Percentiles rank a stretch among this genome's conserved stretches.
These are phyloP conservation scores for Tribolium madens DNA, from an alignment of 1,140 invertebrate genomes.

Conservation along the genomic window DNA sequence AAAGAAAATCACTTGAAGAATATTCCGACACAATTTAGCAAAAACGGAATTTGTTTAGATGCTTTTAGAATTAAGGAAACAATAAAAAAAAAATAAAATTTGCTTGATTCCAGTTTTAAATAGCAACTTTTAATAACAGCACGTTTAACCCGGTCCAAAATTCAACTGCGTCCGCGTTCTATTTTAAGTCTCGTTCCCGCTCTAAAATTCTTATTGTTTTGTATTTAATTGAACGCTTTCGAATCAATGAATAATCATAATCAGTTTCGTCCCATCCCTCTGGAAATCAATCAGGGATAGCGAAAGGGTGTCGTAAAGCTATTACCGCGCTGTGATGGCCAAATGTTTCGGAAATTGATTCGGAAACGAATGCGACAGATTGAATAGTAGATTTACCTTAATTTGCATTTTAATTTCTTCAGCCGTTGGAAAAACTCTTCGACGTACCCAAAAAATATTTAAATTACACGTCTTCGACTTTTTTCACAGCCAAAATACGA, in stretches of 20 bases:
- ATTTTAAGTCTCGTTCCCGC: background rate
- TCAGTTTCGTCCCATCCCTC: conserved; percentile 15
- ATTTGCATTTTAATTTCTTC: conserved; percentile 60
- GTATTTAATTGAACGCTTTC: conserved; percentile 28
- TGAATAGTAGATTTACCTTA: conserved; percentile 57
- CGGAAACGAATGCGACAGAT: conserved; percentile 57
- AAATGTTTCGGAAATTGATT: conserved; percentile 61
- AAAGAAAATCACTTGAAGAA: no score
- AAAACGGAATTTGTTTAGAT: no score
- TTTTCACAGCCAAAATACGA: conserved; percentile 19
- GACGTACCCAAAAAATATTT: conserved; percentile 28
- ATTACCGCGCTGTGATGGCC: conserved; percentile 49
- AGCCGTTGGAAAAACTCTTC: conserved; percentile 14
- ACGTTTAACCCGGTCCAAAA: no score
- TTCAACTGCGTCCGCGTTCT: background rate
- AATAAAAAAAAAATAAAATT: no score
- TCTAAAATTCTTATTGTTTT: conserved; percentile 13
- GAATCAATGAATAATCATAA: conserved; percentile 39
- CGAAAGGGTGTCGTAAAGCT: conserved; percentile 44
- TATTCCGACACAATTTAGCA: no score
- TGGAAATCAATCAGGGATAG: conserved; percentile 42
- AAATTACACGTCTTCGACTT: conserved; percentile 7
- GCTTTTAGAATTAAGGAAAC: no score
- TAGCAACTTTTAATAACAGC: no score
- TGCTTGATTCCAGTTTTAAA: no score